Evolutionary conservation across 2,888 invertebrate genomes (phyloP).

Genomic region (Neuroscelio doddi): DNA sequence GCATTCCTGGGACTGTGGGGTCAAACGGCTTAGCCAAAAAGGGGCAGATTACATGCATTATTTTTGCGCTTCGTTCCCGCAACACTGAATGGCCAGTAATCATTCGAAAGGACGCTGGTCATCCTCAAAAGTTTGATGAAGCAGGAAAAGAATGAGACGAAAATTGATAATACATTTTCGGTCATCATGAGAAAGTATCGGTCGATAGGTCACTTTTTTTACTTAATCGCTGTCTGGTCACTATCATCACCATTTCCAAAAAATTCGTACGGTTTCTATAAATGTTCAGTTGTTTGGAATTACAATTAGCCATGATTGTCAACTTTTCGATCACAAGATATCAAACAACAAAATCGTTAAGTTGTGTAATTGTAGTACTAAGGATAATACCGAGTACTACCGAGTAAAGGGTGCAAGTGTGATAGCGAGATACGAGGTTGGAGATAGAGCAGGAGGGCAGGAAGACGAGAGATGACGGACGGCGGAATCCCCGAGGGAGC

Average conservation of each 20-base stretch:
- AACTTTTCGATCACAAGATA: too few species aligned
- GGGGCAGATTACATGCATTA: constrained; percentile 70
- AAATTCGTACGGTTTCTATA: constrained; percentile 13
- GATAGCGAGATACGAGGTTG: neutral
- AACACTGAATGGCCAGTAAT: constrained; percentile 58
- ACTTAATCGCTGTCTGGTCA: constrained; percentile 14
- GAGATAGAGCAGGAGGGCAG: constrained; percentile 13
- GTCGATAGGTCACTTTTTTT: constrained; percentile 9
- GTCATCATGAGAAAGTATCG: neutral
- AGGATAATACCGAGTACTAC: neutral
- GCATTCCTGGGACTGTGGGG: constrained; percentile 46
- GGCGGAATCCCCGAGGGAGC: constrained; percentile 59
- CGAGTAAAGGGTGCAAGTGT: constrained; percentile 1
- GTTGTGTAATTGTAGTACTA: too few species aligned
- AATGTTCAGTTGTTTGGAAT: too few species aligned
- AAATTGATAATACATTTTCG: constrained; percentile 16
- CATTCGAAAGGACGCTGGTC: constrained; percentile 39
- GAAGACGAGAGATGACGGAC: constrained; percentile 57
- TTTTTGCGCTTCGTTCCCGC: constrained; percentile 59
- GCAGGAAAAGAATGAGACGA: constrained; percentile 29
- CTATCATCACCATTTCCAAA: constrained; percentile 14
- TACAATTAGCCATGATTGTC: too few species aligned
- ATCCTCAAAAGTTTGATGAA: constrained; percentile 27
- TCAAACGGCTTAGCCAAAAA: constrained; percentile 61
- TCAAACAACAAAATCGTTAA: neutral